Conservation (phyloP, 2,113 vertebrate species). For the Riparia riparia region DNA sequence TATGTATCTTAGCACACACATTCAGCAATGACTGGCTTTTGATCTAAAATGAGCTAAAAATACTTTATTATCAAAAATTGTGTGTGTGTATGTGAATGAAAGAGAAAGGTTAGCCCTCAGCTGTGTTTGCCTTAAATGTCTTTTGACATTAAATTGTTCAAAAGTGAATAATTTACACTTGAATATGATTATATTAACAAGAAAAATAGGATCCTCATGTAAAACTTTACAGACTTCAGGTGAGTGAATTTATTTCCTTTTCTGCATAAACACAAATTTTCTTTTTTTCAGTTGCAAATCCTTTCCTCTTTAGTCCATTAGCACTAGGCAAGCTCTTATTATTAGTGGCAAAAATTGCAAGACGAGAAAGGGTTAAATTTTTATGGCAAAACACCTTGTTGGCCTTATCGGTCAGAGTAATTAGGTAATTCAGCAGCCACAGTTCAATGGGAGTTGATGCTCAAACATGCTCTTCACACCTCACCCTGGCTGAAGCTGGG, state of each 20-base stretch:
- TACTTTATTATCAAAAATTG: background rate
- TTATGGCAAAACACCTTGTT: background rate
- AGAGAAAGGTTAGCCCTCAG: background rate
- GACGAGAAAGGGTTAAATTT: background rate
- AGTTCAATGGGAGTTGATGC: background rate
- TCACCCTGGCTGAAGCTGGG: background rate
- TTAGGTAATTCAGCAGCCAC: background rate
- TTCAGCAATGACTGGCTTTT: slow-evolving; percentile 34
- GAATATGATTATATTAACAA: background rate
- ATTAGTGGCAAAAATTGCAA: background rate
- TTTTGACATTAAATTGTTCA: background rate
- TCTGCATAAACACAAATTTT: background rate
- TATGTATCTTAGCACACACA: slow-evolving; percentile 18
- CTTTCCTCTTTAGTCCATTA: background rate
- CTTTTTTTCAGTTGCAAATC: background rate
- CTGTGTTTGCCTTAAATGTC: background rate
- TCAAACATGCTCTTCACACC: background rate
- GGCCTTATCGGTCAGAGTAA: background rate
- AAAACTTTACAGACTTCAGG: background rate
- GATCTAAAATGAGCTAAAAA: slow-evolving; percentile 49
- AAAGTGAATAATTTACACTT: background rate
- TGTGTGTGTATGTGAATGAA: background rate
- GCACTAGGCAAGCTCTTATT: background rate
- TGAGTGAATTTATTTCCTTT: background rate
- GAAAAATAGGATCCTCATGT: background rate